Evolutionary conservation across 2,888 invertebrate species (phyloP), one percentile per base, ranked within the genome.

Genomic region (Xanthia togata): DNA sequence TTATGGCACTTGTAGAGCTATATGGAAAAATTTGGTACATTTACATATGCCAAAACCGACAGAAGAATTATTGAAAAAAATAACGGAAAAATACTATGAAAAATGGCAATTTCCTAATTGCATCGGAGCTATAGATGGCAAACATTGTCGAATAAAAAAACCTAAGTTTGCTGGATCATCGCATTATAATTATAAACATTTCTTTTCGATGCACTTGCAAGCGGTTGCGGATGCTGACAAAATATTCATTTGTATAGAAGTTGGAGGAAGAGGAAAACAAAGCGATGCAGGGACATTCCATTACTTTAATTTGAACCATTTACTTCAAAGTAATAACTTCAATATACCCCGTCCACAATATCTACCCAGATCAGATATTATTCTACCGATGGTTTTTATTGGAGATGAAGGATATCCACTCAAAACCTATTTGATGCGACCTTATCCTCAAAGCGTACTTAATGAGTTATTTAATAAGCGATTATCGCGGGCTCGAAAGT

Each of bases 261-360:
- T 85, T 73, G 85, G 81, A 65, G 85, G 82, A 63, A 70, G 80
- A 78, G 84, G 82, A 67, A 83, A 75, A 79, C 82, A 84, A 81
- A 85, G 85, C 73, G 84, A 86, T 78, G 85, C 63, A 69, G 86
- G 83, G 35, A 85, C 84, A 65, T 88, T 85, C 67, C 81, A 83
- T 76, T 82, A 80, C 71, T 88, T 84, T 60, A 84, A 76, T 74
- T 82, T 85, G 63, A 83, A 85, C 73, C 63, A 76, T 70, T 79
- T 75, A 63, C 23, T 62, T n/a, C n/a, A n/a, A n/a, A n/a, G n/a
- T n/a, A n/a, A n/a, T n/a, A n/a, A n/a, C n/a, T n/a, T n/a, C n/a
- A n/a, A n/a, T n/a, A n/a, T n/a, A n/a, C n/a, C n/a, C n/a, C n/a
- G n/a, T 60, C 31, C 35, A 62, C 35, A 62, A 38, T 12, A 62